These are phyloP conservation scores for Psephotus haematonotus DNA, from an alignment of 2,113 vertebrate genomes.

Conservation along the genomic window DNA sequence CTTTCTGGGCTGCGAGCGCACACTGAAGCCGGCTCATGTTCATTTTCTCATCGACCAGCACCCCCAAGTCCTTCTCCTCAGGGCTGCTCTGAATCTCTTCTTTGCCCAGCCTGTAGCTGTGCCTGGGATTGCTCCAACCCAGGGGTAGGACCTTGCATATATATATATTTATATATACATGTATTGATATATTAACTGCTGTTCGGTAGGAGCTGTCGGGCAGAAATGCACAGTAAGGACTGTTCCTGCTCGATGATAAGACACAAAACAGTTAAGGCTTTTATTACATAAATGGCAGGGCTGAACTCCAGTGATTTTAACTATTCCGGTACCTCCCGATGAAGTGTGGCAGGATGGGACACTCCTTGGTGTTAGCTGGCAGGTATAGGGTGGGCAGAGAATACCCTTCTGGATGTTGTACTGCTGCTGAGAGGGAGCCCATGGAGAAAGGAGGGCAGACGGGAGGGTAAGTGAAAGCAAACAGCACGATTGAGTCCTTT, in stretches of 20 bases:
- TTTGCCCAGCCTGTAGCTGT: no score
- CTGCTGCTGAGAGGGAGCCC: rapidly evolving
- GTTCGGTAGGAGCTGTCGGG: not conserved
- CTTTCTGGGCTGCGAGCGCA: no score
- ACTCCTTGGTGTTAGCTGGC: rapidly evolving
- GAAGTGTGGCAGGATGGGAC: rapidly evolving
- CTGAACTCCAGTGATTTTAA: not conserved
- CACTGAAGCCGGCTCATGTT: no score
- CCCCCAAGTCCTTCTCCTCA: no score
- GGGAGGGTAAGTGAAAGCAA: not conserved
- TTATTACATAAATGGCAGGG: not conserved
- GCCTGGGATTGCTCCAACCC: no score
- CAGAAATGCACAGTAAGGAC: not conserved
- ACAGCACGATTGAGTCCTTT: rapidly evolving
- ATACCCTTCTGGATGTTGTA: rapidly evolving
- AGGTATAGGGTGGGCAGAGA: not conserved
- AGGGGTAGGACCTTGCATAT: no score
- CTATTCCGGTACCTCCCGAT: not conserved
- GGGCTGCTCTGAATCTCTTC: no score
- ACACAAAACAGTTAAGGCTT: rapidly evolving
- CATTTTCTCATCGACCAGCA: no score
- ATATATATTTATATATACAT: not conserved
- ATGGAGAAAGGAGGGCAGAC: not conserved
- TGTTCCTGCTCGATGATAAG: not conserved
- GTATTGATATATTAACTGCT: not conserved